Percentiles rank a stretch among this genome's conserved stretches.
Conservation (phyloP, 1,140 invertebrate genomes). For the Penaeus japonicus region DNA sequence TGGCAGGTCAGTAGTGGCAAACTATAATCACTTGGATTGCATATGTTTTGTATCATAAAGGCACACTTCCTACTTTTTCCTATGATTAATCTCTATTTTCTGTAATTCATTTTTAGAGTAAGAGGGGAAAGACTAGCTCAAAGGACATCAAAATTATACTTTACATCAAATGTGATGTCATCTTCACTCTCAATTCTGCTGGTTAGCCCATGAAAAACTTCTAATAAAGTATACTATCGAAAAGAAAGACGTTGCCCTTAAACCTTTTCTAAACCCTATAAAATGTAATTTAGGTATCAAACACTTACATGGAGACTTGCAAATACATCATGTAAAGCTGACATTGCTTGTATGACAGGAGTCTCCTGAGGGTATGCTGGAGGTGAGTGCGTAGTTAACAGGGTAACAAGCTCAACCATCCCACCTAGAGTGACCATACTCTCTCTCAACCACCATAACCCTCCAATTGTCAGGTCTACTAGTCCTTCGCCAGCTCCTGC, state of each 20-base stretch:
- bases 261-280: not conserved
- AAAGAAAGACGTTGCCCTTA: not conserved
- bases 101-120: too few species aligned
- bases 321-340: constrained; percentile 53
- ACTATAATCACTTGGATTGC: too few species aligned
- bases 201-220: too few species aligned
- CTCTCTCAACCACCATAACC: constrained; percentile 55
- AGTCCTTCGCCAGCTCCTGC: constrained; percentile 40
- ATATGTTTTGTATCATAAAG: too few species aligned
- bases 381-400: constrained; percentile 50
- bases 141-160: too few species aligned
- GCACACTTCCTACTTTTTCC: too few species aligned
- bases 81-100: too few species aligned
- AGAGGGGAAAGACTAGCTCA: too few species aligned
- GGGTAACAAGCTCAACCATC: constrained; percentile 48
- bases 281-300: not conserved
- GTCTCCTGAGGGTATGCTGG: constrained; percentile 47
- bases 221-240: too few species aligned
- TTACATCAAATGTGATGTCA: too few species aligned
- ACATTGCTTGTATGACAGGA: constrained; percentile 46
- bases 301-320: constrained; percentile 37
- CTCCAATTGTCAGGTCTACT: constrained; percentile 45
- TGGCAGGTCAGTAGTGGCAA: too few species aligned
- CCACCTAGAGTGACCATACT: constrained; percentile 46
- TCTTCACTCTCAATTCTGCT: too few species aligned